These are phyloP conservation scores for Etheostoma cragini DNA, from an alignment of 2,113 vertebrate species.

Conservation along the genomic window DNA sequence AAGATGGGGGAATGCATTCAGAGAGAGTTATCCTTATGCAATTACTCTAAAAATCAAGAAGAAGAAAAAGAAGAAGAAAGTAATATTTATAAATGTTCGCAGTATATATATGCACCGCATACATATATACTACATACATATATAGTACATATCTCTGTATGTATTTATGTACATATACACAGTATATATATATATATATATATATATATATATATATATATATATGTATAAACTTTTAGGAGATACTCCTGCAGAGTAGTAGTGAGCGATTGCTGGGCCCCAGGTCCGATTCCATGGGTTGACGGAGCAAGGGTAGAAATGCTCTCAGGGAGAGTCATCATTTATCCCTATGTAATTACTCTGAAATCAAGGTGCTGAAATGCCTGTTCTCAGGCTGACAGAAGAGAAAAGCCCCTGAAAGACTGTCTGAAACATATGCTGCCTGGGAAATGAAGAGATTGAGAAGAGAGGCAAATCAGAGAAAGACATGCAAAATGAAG, in stretches of 20 bases:
- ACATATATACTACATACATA: no score
- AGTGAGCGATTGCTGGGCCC: slow-evolving; percentile 70
- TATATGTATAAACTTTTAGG: slow-evolving; percentile 53
- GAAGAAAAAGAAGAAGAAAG: slow-evolving; percentile 6
- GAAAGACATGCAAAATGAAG: slow-evolving; percentile 42
- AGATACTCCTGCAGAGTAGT: slow-evolving; percentile 51
- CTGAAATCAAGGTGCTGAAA: slow-evolving; percentile 75
- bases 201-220: no score
- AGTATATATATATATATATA: no score
- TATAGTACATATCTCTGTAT: no score
- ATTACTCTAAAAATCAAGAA: slow-evolving; percentile 64
- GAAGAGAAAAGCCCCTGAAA: slow-evolving; percentile 61
- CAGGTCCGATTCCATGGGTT: slow-evolving; percentile 65
- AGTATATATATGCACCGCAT: no score
- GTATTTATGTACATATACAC: no score
- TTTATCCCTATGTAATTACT: slow-evolving; percentile 78
- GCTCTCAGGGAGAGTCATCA: slow-evolving; percentile 72
- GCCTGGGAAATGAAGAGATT: slow-evolving; percentile 46
- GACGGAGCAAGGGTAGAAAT: slow-evolving; percentile 50
- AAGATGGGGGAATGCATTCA: slow-evolving; percentile 38
- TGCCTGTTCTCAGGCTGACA: slow-evolving; percentile 61
- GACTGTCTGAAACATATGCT: slow-evolving; percentile 55
- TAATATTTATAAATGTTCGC: no score
- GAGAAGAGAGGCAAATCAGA: slow-evolving; percentile 28
- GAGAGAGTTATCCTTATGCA: slow-evolving; percentile 61